These are phyloP conservation scores for Acanthisitta chloris DNA, from an alignment of 2,113 vertebrate species.

Conservation along the genomic window DNA sequence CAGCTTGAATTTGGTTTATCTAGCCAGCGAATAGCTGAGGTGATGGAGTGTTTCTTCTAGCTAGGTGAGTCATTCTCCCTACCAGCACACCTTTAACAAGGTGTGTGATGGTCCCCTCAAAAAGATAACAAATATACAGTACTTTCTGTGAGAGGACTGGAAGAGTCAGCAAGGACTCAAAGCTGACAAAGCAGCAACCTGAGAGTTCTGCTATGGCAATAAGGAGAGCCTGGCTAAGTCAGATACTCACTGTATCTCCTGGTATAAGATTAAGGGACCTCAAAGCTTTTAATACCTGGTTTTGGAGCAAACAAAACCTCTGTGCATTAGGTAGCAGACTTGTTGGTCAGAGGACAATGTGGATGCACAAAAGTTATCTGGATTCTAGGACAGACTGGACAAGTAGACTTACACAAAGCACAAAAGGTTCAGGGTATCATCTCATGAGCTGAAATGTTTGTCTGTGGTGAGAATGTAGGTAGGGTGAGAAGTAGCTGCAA, in stretches of 20 bases:
- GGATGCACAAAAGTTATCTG: neutral
- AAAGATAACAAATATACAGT: accelerated
- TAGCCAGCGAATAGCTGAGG: neutral
- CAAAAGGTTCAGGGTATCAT: neutral
- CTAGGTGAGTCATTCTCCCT: neutral
- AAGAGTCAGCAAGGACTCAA: neutral
- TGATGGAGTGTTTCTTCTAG: neutral
- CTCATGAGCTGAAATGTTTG: neutral
- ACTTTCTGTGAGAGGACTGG: neutral
- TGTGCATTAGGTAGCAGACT: neutral
- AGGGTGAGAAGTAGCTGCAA: neutral
- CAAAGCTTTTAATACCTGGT: neutral
- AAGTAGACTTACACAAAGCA: neutral
- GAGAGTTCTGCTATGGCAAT: neutral
- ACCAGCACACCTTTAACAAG: neutral
- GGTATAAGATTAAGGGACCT: neutral
- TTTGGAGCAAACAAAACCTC: neutral
- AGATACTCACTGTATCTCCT: neutral
- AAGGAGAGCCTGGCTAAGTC: neutral
- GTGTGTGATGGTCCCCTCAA: neutral
- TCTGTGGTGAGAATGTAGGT: neutral
- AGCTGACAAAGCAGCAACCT: neutral
- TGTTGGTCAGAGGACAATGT: neutral
- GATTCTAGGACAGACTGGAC: neutral
- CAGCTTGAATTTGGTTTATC: neutral